phyloP scores from a whole-genome alignment of 2,888 invertebrate species.

The Drosophila cyrtoloma region DNA sequence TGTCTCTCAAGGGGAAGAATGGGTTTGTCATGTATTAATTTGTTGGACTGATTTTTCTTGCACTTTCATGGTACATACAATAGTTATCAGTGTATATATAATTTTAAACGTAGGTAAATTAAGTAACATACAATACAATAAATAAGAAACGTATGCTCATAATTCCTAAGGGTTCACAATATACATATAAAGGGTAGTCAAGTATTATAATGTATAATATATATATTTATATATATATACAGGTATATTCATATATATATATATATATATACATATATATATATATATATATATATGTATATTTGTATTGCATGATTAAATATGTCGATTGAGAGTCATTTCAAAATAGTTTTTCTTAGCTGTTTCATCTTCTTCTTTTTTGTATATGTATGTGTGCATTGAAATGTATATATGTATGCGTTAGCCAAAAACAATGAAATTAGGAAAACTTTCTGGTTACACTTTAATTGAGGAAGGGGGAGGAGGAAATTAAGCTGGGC shows the following conservation, averaged over 20 bases:
- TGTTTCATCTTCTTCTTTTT: constrained; percentile 1
- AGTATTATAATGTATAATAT: constrained; percentile 27
- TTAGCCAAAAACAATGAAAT: constrained; percentile 13
- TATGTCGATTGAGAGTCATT: constrained; percentile 44
- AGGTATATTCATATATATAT: constrained; percentile 14
- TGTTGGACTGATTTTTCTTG: constrained; percentile 29
- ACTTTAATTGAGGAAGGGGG: neutral
- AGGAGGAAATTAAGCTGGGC: constrained; percentile 14
- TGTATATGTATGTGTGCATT: constrained; percentile 8
- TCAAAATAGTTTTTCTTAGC: constrained; percentile 24
- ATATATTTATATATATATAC: constrained; percentile 21
- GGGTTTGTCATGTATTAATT: constrained; percentile 38
- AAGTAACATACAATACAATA: constrained; percentile 66
- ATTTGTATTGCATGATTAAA: constrained; percentile 34
- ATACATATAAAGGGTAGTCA: constrained; percentile 51
- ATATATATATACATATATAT: neutral
- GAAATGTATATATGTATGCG: constrained; percentile 1
- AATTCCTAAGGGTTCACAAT: constrained; percentile 52
- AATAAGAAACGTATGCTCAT: constrained; percentile 50
- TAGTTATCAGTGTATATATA: constrained; percentile 40
- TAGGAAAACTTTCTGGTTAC: constrained; percentile 5
- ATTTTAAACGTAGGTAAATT: constrained; percentile 67
- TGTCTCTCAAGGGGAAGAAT: constrained; percentile 20
- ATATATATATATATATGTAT: constrained; percentile 14
- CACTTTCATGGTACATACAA: constrained; percentile 59